Evolutionary conservation across 2,113 vertebrate species (phyloP).

Genomic region (Puma concolor): DNA sequence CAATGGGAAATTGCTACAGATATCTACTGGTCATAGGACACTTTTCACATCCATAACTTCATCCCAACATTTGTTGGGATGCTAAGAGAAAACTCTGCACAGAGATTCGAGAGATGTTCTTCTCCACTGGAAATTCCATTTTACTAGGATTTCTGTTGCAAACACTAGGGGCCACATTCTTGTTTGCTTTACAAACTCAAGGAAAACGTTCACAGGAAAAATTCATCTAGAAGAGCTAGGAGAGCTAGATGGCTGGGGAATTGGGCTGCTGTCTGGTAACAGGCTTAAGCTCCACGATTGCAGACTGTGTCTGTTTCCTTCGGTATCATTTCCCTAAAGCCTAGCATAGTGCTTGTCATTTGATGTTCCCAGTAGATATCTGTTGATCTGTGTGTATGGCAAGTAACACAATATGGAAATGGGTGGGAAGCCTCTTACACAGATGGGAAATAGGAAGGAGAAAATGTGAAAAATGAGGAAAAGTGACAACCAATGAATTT

Average conservation of each 20-base stretch:
- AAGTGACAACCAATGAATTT: neutral
- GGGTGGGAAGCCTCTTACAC: neutral
- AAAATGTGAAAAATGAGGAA: neutral
- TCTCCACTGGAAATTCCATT: neutral
- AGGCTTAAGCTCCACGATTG: neutral
- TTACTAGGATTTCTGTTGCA: neutral
- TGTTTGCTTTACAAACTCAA: conserved; percentile 34
- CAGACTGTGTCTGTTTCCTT: neutral
- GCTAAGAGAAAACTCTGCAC: neutral
- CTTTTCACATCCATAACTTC: neutral
- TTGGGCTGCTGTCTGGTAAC: neutral
- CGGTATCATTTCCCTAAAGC: neutral
- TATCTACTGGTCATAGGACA: neutral
- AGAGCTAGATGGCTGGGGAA: neutral
- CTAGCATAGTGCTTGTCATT: neutral
- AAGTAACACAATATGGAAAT: neutral
- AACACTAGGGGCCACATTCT: neutral
- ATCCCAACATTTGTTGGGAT: neutral
- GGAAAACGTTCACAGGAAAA: neutral
- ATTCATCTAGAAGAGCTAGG: neutral
- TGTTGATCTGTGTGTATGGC: neutral
- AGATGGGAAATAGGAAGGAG: neutral
- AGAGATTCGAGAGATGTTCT: neutral
- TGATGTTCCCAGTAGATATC: neutral
- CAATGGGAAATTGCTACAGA: neutral